A percentile compares a stretch with the other conserved stretches of the same genome.
These are phyloP conservation scores for Steinernema feltiae DNA, from an alignment of 1,140 invertebrate genomes.

Conservation along the genomic window DNA sequence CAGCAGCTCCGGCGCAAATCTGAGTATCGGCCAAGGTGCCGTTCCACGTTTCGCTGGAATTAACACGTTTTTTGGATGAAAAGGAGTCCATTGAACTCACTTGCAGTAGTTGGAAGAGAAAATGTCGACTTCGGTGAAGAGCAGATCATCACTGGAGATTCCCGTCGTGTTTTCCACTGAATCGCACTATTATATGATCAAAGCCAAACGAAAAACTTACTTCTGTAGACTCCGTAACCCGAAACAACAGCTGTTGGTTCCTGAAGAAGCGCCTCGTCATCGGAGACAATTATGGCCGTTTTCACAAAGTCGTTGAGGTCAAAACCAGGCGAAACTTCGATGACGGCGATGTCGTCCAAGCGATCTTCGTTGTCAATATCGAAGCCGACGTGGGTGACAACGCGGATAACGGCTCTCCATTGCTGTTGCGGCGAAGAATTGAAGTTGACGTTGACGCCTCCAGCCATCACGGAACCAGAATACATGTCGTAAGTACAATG, in stretches of 20 bases:
- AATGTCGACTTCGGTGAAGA: background rate
- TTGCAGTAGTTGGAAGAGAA: background rate
- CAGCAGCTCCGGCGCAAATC: background rate
- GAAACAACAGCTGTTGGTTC: background rate
- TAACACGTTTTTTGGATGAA: background rate
- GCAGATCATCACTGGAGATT: background rate
- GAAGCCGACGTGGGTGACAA: background rate
- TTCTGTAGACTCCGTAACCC: background rate
- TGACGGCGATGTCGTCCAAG: background rate
- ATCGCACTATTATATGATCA: background rate
- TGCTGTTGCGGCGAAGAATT: background rate
- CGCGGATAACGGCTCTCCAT: background rate
- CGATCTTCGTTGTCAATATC: background rate
- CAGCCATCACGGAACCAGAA: background rate
- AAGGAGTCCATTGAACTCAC: background rate
- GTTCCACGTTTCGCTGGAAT: too few species aligned
- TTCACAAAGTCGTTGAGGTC: background rate
- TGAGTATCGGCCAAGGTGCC: background rate
- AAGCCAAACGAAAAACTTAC: background rate
- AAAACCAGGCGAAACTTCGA: background rate
- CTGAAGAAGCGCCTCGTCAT: background rate
- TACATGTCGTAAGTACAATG: background rate
- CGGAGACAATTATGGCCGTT: background rate
- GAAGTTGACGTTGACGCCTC: background rate
- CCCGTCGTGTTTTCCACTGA: background rate